Evolutionary conservation across 1,140 invertebrate genomes (phyloP).

Genomic region (Bombus vancouverensis): DNA sequence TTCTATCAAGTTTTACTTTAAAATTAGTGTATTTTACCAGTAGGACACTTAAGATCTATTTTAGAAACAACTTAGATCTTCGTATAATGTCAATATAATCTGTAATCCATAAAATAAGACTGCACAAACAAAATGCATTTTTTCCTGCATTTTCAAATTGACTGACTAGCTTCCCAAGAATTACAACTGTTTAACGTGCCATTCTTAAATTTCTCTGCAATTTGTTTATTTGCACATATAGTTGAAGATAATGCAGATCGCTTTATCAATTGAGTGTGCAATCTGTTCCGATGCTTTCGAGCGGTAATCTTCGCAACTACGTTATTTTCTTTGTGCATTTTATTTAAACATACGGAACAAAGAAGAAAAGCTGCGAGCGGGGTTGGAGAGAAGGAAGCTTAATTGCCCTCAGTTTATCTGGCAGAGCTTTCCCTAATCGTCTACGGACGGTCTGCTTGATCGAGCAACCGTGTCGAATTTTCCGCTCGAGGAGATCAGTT

Average conservation of each 20-base stretch:
- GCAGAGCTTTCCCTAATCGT: conserved; percentile 65
- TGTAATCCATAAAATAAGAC: no score
- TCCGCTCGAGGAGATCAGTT: conserved; percentile 41
- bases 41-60: background rate
- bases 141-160: no score
- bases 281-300: background rate
- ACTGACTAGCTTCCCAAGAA: no score
- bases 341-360: background rate
- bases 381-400: conserved; percentile 40
- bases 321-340: background rate
- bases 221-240: no score
- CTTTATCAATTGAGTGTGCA: no score
- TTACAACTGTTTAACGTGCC: no score
- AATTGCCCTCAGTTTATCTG: conserved; percentile 62
- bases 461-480: conserved; percentile 67
- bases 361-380: background rate
- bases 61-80: background rate
- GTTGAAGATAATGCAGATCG: no score
- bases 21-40: background rate
- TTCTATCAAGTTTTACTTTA: background rate
- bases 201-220: no score
- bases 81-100: background rate
- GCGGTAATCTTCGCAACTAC: background rate
- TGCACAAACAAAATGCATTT: no score
- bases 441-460: conserved; percentile 67